Base-by-base conservation (phyloP, 2,888 invertebrate genomes). In the Cyrtodaria siliqua region DNA sequence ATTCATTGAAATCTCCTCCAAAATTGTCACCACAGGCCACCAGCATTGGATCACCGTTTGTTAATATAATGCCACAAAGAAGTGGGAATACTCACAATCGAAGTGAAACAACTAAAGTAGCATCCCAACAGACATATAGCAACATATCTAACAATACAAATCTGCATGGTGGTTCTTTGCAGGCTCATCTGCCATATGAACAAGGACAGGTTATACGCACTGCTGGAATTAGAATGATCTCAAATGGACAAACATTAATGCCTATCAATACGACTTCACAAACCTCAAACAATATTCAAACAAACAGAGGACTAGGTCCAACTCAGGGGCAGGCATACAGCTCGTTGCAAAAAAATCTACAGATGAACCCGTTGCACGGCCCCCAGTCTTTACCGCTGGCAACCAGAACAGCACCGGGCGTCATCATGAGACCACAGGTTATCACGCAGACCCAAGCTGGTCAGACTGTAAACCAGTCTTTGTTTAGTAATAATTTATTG, bases 181-280 rank as follows among this genome's bases (percentile, higher is more conserved):
- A 4, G 12, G 12, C 44, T 9, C 40, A 40, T 14, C 20, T 16
- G 16, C 1, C n/a, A 27, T 29, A 49, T 63, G 69, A 66, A 42
- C 64, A 64, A 55, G 64, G 75, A 29, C 69, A 75, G 20, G 24
- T 69, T 33, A 38, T 68, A 8, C 63, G 62, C 27, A 33, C 74
- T 20, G 60, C 57, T 16, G 69, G 69, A 14, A n/a, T 53, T 16
- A 47, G 64, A 75, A 60, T 69, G 75, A 75, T 75, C 69, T 69
- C 75, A 69, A 75, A 75, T 69, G 64, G 59, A 56, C 75, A 75
- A 56, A 64, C 40, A 20, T 27, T 68, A 20, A 59, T 68, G 4
- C 67, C 49, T 27, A 33, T 33, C 12, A 33, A 12, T 33, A 12
- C 33, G 12, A 33, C 50, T 20, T 50, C 50, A 50, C 50, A n/a